Conservation (phyloP, 2,113 vertebrate species). For the Anolis carolinensis region DNA sequence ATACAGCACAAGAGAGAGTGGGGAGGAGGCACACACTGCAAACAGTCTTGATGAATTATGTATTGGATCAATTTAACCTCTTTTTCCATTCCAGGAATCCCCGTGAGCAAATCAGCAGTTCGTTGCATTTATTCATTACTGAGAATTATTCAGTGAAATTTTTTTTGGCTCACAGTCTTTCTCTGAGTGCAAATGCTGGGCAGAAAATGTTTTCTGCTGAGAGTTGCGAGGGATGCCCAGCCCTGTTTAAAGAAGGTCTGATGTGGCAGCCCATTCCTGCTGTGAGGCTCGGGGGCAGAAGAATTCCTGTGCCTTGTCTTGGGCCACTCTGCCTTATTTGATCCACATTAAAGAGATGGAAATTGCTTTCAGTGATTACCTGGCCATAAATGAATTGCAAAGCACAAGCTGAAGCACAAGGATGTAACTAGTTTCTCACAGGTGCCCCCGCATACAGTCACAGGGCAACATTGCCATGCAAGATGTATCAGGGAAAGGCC, state of each 20-base stretch:
- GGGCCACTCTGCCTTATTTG: background rate
- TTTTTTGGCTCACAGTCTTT: background rate
- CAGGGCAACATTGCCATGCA: background rate
- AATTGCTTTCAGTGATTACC: no score
- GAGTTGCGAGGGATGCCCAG: background rate
- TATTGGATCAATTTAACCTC: background rate
- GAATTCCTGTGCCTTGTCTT: background rate
- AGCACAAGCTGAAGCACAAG: background rate
- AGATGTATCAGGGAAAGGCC: background rate
- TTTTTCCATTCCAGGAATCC: constrained; percentile 33
- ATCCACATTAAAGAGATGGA: background rate
- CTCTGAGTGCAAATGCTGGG: rapidly evolving
- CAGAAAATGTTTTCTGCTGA: background rate
- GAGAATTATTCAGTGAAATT: constrained; percentile 23
- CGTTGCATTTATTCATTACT: constrained; percentile 24
- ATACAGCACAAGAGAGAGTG: background rate
- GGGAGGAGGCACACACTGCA: background rate
- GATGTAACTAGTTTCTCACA: background rate
- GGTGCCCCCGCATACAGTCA: background rate
- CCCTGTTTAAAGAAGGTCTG: background rate
- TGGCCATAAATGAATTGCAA: background rate
- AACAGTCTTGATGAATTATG: constrained; percentile 31
- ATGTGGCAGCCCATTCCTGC: background rate
- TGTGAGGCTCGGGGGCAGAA: background rate
- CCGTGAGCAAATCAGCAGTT: background rate